These are phyloP conservation scores for Drosophila ercepeae DNA, from an alignment of 1,140 invertebrate species.

Conservation along the genomic window DNA sequence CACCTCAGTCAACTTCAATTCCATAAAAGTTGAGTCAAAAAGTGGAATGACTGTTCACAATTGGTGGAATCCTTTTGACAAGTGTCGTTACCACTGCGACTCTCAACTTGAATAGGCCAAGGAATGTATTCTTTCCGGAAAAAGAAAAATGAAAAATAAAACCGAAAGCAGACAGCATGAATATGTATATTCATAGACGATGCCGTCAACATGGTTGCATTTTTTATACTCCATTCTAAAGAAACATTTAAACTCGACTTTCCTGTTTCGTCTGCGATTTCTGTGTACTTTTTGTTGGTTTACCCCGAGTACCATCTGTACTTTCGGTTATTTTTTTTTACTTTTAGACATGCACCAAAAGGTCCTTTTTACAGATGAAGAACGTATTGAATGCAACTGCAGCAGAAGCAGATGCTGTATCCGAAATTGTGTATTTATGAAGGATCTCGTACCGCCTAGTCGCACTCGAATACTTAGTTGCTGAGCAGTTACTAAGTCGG, in stretches of 20 bases:
- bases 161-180: constrained; percentile 22
- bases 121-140: constrained; percentile 35
- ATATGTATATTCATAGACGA: constrained; percentile 24
- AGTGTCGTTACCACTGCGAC: constrained; percentile 34
- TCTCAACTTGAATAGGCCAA: constrained; percentile 29
- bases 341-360: constrained; percentile 17
- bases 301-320: constrained; percentile 23
- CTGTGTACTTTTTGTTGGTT: constrained; percentile 28
- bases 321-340: constrained; percentile 18
- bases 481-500: constrained; percentile 7
- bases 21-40: constrained; percentile 5
- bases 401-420: constrained; percentile 17
- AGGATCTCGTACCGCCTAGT: constrained; percentile 6
- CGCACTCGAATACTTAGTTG: constrained; percentile 25
- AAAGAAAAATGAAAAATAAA: constrained; percentile 15
- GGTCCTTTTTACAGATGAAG: constrained; percentile 19
- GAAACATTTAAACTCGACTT: constrained; percentile 50
- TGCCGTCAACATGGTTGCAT: constrained; percentile 38
- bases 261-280: constrained; percentile 39
- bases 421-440: constrained; percentile 35
- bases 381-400: constrained; percentile 34
- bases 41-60: constrained; percentile 12
- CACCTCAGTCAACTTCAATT: constrained; percentile 5
- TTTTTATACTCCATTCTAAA: constrained; percentile 42
- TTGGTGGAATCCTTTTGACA: constrained; percentile 40